Evolutionary conservation across 2,888 invertebrate genomes (phyloP).

Genomic region (Galerucella calmariensis): DNA sequence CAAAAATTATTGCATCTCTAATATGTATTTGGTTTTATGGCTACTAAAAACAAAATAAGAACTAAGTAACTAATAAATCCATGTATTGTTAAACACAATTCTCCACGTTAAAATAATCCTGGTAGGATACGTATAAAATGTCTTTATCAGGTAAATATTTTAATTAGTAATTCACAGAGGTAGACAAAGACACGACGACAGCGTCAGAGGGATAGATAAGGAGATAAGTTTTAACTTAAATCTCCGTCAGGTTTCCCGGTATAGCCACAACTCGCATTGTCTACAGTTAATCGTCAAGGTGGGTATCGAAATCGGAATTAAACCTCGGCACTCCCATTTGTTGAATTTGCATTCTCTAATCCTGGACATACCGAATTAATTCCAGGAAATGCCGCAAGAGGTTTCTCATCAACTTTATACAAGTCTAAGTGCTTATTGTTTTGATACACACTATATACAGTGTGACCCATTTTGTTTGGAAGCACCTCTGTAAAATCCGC

Average conservation of each 20-base stretch:
- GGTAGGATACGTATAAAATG: no score
- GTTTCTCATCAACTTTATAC: not conserved
- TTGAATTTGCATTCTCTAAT: conserved; percentile 46
- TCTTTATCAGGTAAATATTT: no score
- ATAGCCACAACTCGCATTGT: conserved; percentile 24
- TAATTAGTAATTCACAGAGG: conserved; percentile 14
- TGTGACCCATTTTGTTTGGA: no score
- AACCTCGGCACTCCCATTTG: conserved; percentile 40
- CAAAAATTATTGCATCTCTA: no score
- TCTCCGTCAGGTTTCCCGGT: conserved; percentile 18
- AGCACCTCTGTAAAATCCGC: no score
- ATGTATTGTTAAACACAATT: no score
- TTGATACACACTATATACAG: not conserved
- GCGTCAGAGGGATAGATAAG: not conserved
- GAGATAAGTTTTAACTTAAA: conserved; percentile 12
- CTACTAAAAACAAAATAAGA: no score
- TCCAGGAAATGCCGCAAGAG: conserved; percentile 37
- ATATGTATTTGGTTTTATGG: no score
- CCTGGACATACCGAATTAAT: conserved; percentile 43
- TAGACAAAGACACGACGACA: not conserved
- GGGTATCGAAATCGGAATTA: conserved; percentile 34
- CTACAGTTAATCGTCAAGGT: conserved; percentile 28
- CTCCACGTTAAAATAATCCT: no score
- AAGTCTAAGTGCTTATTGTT: not conserved
- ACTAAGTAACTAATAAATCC: no score